These are phyloP conservation scores for Proales similis DNA, from an alignment of 1,140 invertebrate genomes.

Conservation along the genomic window DNA sequence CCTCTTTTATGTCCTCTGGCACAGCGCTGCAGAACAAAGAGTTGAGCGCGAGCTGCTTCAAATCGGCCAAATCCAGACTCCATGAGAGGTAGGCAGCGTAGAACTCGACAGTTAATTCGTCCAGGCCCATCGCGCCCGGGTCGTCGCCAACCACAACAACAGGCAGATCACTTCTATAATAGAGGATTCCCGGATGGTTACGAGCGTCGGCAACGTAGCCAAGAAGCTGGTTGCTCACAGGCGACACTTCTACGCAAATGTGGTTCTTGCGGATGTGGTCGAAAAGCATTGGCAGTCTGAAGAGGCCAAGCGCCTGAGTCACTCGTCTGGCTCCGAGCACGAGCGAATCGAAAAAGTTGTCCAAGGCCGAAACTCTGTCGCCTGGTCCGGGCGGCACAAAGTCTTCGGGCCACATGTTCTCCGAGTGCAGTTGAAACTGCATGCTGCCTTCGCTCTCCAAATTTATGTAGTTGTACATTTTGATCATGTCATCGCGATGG, in stretches of 20 bases:
- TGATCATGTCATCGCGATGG: constrained; percentile 39
- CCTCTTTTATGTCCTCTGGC: constrained; percentile 37
- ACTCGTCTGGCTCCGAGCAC: constrained; percentile 40
- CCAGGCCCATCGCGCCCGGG: constrained; percentile 42
- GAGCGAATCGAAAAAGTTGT: constrained; percentile 42
- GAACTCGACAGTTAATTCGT: constrained; percentile 43
- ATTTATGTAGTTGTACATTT: constrained; percentile 29
- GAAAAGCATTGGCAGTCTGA: constrained; percentile 42
- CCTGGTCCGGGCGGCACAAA: constrained; percentile 39
- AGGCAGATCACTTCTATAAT: constrained; percentile 41
- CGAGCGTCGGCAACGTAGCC: constrained; percentile 41
- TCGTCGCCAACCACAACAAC: constrained; percentile 43
- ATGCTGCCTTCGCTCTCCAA: constrained; percentile 38
- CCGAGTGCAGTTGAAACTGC: constrained; percentile 41
- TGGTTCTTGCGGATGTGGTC: constrained; percentile 39
- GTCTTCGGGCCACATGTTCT: constrained; percentile 44
- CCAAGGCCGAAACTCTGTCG: constrained; percentile 40
- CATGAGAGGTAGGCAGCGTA: constrained; percentile 43
- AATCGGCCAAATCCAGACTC: constrained; percentile 41
- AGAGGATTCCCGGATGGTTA: constrained; percentile 42
- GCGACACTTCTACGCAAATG: constrained; percentile 42
- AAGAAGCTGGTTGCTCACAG: constrained; percentile 42
- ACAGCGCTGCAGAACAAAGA: constrained; percentile 41
- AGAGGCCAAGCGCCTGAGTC: constrained; percentile 41
- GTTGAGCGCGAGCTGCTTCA: constrained; percentile 41